Evolutionary conservation across 2,888 invertebrate species (phyloP), one percentile per base, ranked within the genome.

Genomic region (Timema cristinae): DNA sequence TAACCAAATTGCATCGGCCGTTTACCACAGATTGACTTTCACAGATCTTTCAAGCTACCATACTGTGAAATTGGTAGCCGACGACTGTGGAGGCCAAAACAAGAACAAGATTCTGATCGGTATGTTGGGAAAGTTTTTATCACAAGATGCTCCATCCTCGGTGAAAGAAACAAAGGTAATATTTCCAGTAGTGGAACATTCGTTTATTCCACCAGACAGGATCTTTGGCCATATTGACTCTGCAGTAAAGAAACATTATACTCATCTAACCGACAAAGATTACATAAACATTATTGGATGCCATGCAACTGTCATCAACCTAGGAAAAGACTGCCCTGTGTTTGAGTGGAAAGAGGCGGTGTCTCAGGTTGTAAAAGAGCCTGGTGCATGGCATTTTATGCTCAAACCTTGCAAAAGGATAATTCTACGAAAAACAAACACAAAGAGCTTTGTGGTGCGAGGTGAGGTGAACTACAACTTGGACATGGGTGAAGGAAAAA

Each of bases 61-160:
- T 16, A 16, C 63, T 16, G 6, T 63, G 9, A 63, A n/a, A 16
- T 63, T 63, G 63, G 63, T 63, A 10, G 63, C 63, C 7, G 63
- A 63, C 13, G 63, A 5, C 10, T 63, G 63, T 15, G 16, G 63
- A 15, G 32, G 63, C 47, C 63, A 63, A 63, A 63, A n/a, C 13
- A 63, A 63, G 16, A 63, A 63, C 63, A 63, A 63, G 32, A 63
- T 16, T 63, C 13, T 63, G 16, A 63, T 63, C 48, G 0, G 63
- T 63, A 15, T 32, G 63, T 16, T 63, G 13, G 16, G 16, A 6
- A 63, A 63, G 32, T 63, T 16, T 63, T 16, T 63, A 16, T 15
- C 16, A 6, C 16, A 63, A 16, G 63, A 63, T 16, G 63, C 13
- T 63, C 63, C 63, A 16, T 6, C 16, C 16, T 63, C 63, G 10